Percentiles rank a stretch among this genome's conserved stretches.
Evolutionary conservation across 2,113 vertebrate species (phyloP).

Genomic region (Nematolebias whitei): DNA sequence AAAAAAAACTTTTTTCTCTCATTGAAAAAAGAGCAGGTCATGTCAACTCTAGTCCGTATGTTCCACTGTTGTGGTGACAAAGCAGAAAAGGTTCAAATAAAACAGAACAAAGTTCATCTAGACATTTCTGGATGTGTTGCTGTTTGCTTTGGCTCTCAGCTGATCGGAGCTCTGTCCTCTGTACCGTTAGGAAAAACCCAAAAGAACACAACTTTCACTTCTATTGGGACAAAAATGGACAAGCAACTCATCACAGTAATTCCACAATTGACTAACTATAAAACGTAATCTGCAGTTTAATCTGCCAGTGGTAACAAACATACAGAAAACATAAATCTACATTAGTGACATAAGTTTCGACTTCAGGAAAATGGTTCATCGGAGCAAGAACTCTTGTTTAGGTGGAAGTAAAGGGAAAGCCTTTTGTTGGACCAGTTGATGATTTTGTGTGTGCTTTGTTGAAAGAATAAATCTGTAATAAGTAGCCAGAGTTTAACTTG

Average conservation of each 20-base stretch:
- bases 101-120: slow-evolving; percentile 3
- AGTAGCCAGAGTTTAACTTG: slow-evolving; percentile 35
- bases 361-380: not conserved
- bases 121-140: slow-evolving; percentile 13
- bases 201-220: slow-evolving; percentile 11
- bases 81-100: slow-evolving; percentile 19
- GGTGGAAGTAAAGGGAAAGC: not conserved
- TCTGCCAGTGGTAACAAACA: too few relatives aligned
- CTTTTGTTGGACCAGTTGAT: slow-evolving; percentile 1
- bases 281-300: too few relatives aligned
- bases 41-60: not conserved
- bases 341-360: too few relatives aligned
- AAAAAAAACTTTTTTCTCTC: too few relatives aligned
- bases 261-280: too few relatives aligned
- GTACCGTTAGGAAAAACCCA: slow-evolving; percentile 5
- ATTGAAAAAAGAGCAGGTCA: not conserved
- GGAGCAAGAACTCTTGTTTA: not conserved
- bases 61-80: slow-evolving; percentile 20
- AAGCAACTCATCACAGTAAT: too few relatives aligned
- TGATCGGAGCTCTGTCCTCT: slow-evolving; percentile 11
- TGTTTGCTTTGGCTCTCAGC: slow-evolving; percentile 60
- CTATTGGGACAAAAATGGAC: not conserved
- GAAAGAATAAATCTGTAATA: slow-evolving; percentile 21
- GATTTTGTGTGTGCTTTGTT: not conserved
- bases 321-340: too few relatives aligned